Conservation (phyloP, 2,113 vertebrate genomes). For the Gobiocypris rarus region DNA sequence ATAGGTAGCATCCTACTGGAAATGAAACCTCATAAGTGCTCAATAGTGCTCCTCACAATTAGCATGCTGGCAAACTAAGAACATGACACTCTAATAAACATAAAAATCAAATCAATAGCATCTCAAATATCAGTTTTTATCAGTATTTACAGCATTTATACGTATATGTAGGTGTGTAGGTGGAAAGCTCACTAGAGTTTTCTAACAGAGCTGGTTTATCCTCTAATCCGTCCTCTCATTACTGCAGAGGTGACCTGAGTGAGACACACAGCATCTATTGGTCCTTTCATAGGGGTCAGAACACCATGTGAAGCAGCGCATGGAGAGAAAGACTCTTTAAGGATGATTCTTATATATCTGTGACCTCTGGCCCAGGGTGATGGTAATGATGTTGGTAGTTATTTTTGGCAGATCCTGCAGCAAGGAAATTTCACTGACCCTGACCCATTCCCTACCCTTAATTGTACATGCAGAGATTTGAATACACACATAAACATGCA, state of each 20-base stretch:
- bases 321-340: conserved; percentile 13
- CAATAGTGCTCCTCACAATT: background rate
- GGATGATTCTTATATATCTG: conserved; percentile 4
- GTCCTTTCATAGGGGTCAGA: background rate
- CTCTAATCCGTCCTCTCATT: background rate
- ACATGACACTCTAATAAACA: background rate
- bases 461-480: background rate
- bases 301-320: background rate
- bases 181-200: background rate
- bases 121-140: background rate
- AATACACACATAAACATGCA: background rate
- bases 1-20: background rate
- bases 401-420: conserved; percentile 14
- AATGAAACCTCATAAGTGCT: background rate
- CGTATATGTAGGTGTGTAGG: background rate
- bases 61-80: background rate
- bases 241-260: background rate
- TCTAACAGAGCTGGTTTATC: background rate
- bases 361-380: background rate
- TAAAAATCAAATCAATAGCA: background rate
- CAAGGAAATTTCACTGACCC: background rate
- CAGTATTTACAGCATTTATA: too few species aligned
- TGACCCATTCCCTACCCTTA: background rate
- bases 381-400: background rate
- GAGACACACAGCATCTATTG: conserved; percentile 7